Conservation (phyloP, 2,113 vertebrate species). For the Pandion haliaetus region DNA sequence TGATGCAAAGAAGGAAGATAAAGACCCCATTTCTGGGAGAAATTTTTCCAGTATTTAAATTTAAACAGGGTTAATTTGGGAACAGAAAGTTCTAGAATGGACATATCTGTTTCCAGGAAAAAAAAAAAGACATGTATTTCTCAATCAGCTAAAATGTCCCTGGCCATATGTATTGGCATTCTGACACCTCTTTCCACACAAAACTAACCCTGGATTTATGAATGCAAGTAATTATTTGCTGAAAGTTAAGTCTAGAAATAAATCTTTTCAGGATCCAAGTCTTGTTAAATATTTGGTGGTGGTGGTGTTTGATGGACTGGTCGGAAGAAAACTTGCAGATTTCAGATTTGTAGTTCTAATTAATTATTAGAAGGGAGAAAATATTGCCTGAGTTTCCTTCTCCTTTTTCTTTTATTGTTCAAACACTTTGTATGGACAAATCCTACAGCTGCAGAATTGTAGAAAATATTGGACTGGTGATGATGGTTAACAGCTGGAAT, state of each 20-base stretch:
- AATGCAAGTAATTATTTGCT: constrained; percentile 22
- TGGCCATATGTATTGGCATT: constrained; percentile 62
- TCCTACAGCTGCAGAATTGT: not conserved
- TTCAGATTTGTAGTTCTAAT: not conserved
- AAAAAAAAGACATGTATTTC: not conserved
- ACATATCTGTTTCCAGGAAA: not conserved
- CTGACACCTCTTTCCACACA: constrained; percentile 51
- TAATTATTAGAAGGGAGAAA: not conserved
- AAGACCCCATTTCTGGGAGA: not conserved
- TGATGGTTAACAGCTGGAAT: not conserved
- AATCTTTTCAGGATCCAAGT: constrained; percentile 13
- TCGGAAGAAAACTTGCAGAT: not conserved
- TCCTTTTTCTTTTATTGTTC: not conserved
- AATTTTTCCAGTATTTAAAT: constrained; percentile 1
- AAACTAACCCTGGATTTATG: constrained; percentile 34
- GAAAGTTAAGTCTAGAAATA: constrained; percentile 34
- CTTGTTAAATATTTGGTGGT: constrained; percentile 38
- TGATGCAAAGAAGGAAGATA: not conserved
- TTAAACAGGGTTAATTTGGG: not conserved
- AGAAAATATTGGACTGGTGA: not conserved
- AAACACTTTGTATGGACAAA: not conserved
- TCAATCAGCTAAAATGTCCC: constrained; percentile 60
- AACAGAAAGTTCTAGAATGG: constrained; percentile 39
- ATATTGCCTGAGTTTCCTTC: not conserved
- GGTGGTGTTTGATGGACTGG: not conserved